phyloP scores from a whole-genome alignment of 2,113 vertebrate genomes.

The Meles meles region DNA sequence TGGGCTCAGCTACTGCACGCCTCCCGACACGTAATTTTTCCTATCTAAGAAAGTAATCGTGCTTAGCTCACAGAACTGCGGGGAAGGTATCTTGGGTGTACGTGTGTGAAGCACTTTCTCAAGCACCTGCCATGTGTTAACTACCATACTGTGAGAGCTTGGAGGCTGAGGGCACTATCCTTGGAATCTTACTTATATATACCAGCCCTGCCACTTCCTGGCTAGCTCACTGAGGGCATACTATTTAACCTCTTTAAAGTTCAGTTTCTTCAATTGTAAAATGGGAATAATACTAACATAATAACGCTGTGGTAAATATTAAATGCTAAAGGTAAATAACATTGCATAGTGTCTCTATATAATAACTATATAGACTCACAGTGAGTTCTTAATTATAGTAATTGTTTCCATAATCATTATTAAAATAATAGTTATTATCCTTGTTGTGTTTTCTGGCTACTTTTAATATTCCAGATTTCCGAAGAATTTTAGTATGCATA shows the following conservation, averaged over 20 bases:
- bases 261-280: neutral
- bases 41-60: neutral
- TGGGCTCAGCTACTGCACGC: neutral
- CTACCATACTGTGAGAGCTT: neutral
- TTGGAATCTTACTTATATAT: neutral
- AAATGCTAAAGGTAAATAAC: neutral
- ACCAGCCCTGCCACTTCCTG: neutral
- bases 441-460: neutral
- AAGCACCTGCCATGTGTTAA: neutral
- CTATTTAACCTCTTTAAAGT: neutral
- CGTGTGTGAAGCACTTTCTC: neutral
- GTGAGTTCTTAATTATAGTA: neutral
- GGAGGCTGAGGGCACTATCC: neutral
- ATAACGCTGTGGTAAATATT: neutral
- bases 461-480: neutral
- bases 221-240: neutral
- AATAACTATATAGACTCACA: neutral
- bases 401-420: neutral
- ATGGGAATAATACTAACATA: neutral
- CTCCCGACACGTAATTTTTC: neutral
- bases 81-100: neutral
- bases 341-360: neutral
- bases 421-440: neutral
- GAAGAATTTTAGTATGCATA: neutral
- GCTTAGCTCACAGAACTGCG: neutral